These are phyloP conservation scores for Anoplius nigerrimus DNA, from an alignment of 2,888 invertebrate genomes.

Conservation along the genomic window DNA sequence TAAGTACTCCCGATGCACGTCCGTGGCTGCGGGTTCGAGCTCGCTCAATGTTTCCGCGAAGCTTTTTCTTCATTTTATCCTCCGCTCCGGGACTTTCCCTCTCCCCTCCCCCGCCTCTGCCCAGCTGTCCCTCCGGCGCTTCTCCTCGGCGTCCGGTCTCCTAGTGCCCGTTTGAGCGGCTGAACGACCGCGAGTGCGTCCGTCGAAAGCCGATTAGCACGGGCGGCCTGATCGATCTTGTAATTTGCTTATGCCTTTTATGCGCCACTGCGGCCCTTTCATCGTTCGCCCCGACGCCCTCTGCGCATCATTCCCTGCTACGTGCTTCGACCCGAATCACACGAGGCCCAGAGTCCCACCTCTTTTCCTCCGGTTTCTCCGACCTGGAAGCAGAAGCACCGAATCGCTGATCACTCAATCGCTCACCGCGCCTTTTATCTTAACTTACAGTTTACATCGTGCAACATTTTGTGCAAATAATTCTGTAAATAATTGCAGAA, in stretches of 20 bases:
- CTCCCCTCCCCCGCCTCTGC: conserved; percentile 6
- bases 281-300: conserved; percentile 9
- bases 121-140: too few species aligned
- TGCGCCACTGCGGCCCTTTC: conserved; percentile 27
- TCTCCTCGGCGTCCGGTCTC: conserved; percentile 19
- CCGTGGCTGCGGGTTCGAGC: conserved; percentile 33
- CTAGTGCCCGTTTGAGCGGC: conserved; percentile 22
- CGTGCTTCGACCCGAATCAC: not conserved
- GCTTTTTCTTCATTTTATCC: conserved; percentile 17
- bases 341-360: too few species aligned
- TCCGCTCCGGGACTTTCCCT: not conserved
- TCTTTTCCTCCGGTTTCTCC: not conserved
- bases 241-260: conserved; percentile 44
- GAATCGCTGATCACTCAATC: too few species aligned
- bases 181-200: conserved; percentile 15
- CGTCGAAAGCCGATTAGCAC: conserved; percentile 42
- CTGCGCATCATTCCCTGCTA: not conserved
- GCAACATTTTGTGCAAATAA: too few species aligned
- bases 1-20: conserved; percentile 48
- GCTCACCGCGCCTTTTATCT: too few species aligned
- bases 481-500: too few species aligned
- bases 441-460: too few species aligned
- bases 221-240: conserved; percentile 30
- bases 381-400: not conserved
- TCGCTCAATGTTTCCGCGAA: conserved; percentile 41